Evolutionary conservation across 30 jellyfish, hydroid and myxozoan species (phyloP).

Genomic region (Cassiopea xamachana): DNA sequence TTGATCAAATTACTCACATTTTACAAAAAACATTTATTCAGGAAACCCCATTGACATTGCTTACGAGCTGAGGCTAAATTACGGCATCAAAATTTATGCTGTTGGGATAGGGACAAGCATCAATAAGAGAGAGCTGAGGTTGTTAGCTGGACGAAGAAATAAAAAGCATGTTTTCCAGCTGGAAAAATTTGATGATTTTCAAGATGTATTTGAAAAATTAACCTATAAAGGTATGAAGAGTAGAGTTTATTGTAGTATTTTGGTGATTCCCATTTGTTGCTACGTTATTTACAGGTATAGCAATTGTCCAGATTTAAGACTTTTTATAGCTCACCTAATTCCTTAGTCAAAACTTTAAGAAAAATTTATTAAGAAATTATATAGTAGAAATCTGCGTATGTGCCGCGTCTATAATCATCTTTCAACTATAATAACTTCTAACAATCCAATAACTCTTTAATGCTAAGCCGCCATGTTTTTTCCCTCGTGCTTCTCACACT

Average conservation of each 20-base stretch:
- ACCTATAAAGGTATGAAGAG: constrained; percentile 38
- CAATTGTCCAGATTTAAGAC: no score
- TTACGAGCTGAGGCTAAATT: neutral
- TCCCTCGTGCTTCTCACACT: neutral
- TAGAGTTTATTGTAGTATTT: no score
- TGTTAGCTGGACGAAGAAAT: constrained; percentile 6
- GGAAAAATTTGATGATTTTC: constrained; percentile 8
- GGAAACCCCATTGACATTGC: constrained; percentile 73
- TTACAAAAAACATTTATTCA: no score
- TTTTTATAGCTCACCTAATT: no score
- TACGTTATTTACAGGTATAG: no score
- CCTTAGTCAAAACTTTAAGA: no score
- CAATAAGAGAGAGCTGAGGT: constrained; percentile 32
- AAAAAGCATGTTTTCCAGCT: constrained; percentile 54
- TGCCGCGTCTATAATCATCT: neutral
- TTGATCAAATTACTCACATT: no score
- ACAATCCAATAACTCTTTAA: neutral
- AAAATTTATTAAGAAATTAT: no score
- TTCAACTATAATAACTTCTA: neutral
- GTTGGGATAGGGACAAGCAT: constrained; percentile 78
- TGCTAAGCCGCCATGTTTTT: no score
- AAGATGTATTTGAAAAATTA: constrained; percentile 15
- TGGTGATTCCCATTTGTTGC: no score
- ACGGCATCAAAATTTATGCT: constrained; percentile 50
- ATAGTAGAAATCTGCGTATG: no score